A percentile compares a stretch with the other conserved stretches of the same genome.
Evolutionary conservation across 2,113 vertebrate species (phyloP).

Genomic region (Halcyon senegalensis): DNA sequence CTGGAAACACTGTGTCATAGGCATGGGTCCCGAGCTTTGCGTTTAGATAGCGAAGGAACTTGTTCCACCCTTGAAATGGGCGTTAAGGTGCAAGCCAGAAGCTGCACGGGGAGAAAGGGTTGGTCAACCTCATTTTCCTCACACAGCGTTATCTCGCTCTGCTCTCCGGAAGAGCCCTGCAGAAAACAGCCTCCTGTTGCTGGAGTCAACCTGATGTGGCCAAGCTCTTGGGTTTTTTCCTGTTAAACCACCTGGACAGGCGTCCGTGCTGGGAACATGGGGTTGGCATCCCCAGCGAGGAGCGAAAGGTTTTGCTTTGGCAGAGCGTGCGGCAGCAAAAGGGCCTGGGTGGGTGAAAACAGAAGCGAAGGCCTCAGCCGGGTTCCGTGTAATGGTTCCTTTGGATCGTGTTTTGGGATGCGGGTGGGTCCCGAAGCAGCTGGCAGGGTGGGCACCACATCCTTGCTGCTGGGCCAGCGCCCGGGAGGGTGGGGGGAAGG

Average conservation of each 20-base stretch:
- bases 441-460: not conserved
- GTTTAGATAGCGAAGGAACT: not conserved
- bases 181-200: not conserved
- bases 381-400: not conserved
- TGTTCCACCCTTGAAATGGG: not conserved
- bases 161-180: not conserved
- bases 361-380: not conserved
- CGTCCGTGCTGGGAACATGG: fast-evolving
- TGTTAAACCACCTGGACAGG: not conserved
- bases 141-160: not conserved
- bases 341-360: not conserved
- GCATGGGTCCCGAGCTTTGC: not conserved
- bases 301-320: not conserved
- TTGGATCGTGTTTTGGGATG: not conserved
- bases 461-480: not conserved
- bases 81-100: not conserved
- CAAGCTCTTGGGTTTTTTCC: not conserved
- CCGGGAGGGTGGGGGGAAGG: not conserved
- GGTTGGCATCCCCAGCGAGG: not conserved
- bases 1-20: conserved; percentile 63
- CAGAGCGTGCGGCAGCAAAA: fast-evolving
- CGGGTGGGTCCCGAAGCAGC: not conserved
- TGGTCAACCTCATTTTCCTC: not conserved
- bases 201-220: fast-evolving
- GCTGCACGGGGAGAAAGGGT: not conserved